Percentiles rank a stretch among this genome's conserved stretches.
These are phyloP conservation scores for Emydocephalus ijimae DNA, from an alignment of 2,113 vertebrate genomes.

Conservation along the genomic window DNA sequence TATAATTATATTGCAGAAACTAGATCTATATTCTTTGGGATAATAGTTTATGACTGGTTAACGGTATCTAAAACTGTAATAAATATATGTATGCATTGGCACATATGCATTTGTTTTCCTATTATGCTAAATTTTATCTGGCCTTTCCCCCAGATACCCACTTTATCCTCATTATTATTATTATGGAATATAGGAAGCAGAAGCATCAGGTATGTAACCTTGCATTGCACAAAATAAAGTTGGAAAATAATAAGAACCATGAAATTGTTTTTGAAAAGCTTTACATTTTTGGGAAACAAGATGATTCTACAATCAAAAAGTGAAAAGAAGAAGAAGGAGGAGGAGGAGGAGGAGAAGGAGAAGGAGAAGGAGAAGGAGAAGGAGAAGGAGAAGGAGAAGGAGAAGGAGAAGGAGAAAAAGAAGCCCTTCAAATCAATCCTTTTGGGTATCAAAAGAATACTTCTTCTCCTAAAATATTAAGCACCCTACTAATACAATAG, in stretches of 20 bases:
- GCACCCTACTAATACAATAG: no score
- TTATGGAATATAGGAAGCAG: background rate
- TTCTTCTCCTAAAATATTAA: background rate
- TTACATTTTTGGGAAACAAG: background rate
- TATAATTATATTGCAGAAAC: background rate
- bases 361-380: no score
- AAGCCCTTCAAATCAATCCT: background rate
- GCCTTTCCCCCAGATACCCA: background rate
- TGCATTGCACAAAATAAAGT: background rate
- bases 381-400: no score
- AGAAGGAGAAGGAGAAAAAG: no score
- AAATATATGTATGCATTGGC: background rate
- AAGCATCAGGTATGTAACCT: background rate
- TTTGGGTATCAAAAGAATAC: background rate
- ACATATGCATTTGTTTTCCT: background rate
- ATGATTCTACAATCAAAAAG: background rate
- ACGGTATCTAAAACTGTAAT: background rate
- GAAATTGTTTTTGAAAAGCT: background rate
- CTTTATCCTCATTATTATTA: background rate
- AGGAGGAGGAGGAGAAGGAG: no score
- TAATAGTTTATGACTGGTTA: background rate
- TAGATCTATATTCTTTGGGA: background rate
- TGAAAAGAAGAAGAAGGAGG: no score
- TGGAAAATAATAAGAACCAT: background rate
- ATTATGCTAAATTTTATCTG: background rate